Base-by-base conservation (phyloP, 2,113 vertebrate genomes). In the Phylloscopus whistleri region DNA sequence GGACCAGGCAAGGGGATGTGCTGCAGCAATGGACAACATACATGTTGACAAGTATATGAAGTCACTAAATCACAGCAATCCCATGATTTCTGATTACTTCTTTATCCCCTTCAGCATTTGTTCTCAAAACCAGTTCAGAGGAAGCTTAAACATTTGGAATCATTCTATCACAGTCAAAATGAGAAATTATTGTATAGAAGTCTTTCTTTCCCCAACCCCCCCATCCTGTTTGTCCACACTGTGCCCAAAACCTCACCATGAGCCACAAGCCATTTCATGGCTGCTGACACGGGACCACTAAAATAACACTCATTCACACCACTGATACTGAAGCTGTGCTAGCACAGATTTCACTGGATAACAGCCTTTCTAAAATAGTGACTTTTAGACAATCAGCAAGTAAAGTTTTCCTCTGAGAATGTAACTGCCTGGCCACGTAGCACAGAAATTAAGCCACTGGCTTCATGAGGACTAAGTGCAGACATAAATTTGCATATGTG, bases 191-290 rank as follows among this genome's bases (percentile, higher is more conserved):
- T 64, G 5, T 30, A 55, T 10, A 55, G 49, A 46, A 30, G 11
- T 13, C 49, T 66, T 8, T 70, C 39, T 70, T 39, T 77, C 22
- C 48, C 23, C 8, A 41, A 7, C 1, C 3, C 8, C 7, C 5
- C 20, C 41, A 35, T 19, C n/a, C 22, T 1, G 0, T 73, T 76
- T 7, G 20, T 31, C 48, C 0, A 0, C 67, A 64, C 30, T 2
- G 6, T 46, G 39, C 37, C 31, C 46, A 10, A 81, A 90, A 60
- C 19, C 2, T 1, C 28, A 28, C 10, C 0, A 3, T 26, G 51
- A 0, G 9, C 35, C 43, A 84, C 41, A 58, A 28, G 28, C 28
- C 28, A 83, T 11, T 49, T 59, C 44, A 35, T 8, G 23, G 15
- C 12, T 74, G 87, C 26, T 56, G 28, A 49, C 46, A 46, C 1